Base-by-base conservation (phyloP, 1,140 invertebrate species). In the Drosophila orosa region DNA sequence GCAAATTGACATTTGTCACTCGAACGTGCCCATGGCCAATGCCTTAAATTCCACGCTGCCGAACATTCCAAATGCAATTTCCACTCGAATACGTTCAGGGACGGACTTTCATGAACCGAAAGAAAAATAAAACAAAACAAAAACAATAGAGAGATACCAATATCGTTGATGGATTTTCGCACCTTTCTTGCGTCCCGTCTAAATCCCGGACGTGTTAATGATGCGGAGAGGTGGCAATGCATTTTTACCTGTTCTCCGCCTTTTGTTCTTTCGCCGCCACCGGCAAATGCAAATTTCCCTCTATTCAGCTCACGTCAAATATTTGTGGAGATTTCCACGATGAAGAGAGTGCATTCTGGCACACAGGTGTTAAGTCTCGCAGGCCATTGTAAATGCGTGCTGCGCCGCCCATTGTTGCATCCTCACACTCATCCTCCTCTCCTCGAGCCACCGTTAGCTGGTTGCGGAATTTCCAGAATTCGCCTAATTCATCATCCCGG, bases 1-100 rank as follows among this genome's bases (percentile, higher is more conserved):
- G 83, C 83, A 87, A 87, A 87, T 87, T 87, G 83, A 87, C 83
- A 87, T 87, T 87, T 87, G 83, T 87, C 84, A 87, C 84, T 86
- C 84, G 83, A 83, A 80, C 84, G 83, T 86, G 83, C 78, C 69
- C 74, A 63, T 82, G 42, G 78, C 78, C 73, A 80, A 39, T 59
- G 71, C 35, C 19, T n/a, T 66, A 60, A 57, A 76, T 76, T 67
- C 66, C 75, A 78, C 33, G 12, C 33, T n/a, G 52, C 52, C 27
- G 29, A 56, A 75, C 52, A 66, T 67, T 68, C 47, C 54, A 57
- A 65, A 59, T 39, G 40, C 29, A 45, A 55, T 68, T 80, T 60
- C 52, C 71, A 76, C 60, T 47, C 35, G 19, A 54, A 54, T 54
- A 24, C 57, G 39, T 50, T 79, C 76, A 74, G 47, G 59, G 50